A percentile compares a stretch with the other conserved stretches of the same genome.
Conservation (phyloP, 1,140 invertebrate species). For the Rhopalosiphum maidis region DNA sequence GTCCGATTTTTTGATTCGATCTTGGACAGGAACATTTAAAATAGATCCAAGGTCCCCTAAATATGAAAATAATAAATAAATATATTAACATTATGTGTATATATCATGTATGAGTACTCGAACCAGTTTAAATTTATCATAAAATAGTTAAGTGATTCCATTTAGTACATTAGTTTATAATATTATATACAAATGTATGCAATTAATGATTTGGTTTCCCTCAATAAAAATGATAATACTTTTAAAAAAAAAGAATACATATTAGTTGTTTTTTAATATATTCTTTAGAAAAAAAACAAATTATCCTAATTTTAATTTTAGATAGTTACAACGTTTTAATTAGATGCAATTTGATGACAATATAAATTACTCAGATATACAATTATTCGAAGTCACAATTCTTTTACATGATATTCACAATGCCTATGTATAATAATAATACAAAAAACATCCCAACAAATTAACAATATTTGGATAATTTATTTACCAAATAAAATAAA, state of each 20-base stretch:
- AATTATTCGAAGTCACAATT: background rate
- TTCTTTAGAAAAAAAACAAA: background rate
- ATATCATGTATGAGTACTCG: background rate
- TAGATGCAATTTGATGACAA: background rate
- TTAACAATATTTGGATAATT: background rate
- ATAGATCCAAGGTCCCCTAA: slow-evolving; percentile 15
- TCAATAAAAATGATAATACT: background rate
- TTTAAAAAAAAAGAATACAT: background rate
- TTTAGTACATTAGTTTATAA: background rate
- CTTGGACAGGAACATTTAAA: slow-evolving; percentile 55
- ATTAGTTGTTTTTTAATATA: background rate
- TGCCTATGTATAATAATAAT: background rate
- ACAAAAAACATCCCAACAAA: background rate
- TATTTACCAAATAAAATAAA: background rate
- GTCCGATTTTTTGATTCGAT: slow-evolving; percentile 61
- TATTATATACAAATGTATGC: background rate
- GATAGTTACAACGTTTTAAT: no score
- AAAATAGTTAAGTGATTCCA: background rate
- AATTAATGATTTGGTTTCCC: background rate
- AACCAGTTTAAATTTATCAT: background rate
- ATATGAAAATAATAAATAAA: slow-evolving; percentile 11
- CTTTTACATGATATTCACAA: background rate
- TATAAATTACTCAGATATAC: background rate
- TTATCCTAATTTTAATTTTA: background rate
- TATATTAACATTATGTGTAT: background rate